Base-by-base conservation (phyloP, 2,888 invertebrate genomes). In the Reticulitermes lucifugus region DNA sequence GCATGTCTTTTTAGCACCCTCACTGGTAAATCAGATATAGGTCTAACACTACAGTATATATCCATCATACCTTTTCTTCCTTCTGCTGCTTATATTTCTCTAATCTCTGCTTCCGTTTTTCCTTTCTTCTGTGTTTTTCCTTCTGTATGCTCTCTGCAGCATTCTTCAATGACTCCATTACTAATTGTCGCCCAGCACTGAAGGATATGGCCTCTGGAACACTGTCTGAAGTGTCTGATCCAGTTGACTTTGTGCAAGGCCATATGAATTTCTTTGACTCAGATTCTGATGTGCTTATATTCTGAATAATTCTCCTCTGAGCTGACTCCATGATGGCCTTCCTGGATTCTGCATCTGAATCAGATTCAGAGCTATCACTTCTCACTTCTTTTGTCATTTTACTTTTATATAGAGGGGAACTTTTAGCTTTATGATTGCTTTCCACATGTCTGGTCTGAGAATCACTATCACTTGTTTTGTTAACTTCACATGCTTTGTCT, bases 321-420 rank as follows among this genome's bases (percentile, higher is more conserved):
- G 85, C 85, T 18, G 86, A 86, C 59, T 85, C 77, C 83, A 80
- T 83, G 22, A 86, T 87, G 25, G 84, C 85, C 60, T 86, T 86
- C 41, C 87, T 81, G 29, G 84, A 84, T 43, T 87, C 87, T 22
- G 87, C 87, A 85, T 87, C 87, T n/a, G 87, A 87, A 85, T 87
- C 87, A 71, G 83, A 65, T 25, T 86, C 86, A 14, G 75, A 75
- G 35, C 75, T 75, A 12, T 75, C 75, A 22, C 75, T 75, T 43
- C 35, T 73, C 18, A 29, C 7, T 10, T 73, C 35, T 29, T 75
- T 29, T 43, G 18, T 75, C 21, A 43, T 21, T n/a, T 46, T 41
- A 75, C 7, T 75, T 22, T 75, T 75, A 21, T 4, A 43, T 75
- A 43, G 14, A 35, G 43, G 75, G 21, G 43, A 75, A 43, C 9